Base-by-base conservation (phyloP, 1,140 invertebrate species). In the Helicoverpa armigera region DNA sequence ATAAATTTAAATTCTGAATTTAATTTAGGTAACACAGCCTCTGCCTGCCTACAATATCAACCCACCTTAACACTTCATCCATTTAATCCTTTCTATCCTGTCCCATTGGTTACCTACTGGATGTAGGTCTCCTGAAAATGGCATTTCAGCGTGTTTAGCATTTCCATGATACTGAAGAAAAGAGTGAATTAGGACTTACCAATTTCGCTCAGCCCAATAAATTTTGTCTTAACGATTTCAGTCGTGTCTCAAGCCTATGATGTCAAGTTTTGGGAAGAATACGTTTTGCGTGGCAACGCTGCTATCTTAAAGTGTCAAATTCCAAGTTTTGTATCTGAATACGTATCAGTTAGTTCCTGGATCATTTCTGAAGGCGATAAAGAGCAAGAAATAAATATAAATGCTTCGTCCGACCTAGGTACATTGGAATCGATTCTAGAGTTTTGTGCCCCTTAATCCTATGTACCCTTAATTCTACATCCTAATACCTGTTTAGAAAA, bases 161-260 rank as follows among this genome's bases (percentile, higher is more conserved):
- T 43, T 43, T 9, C 9, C 4, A 43, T 9, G 35, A 43, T 43
- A 7, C 9, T 43, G 35, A 43, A 7, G 35, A 43, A 35, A 43
- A 43, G 35, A 43, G 35, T 43, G 35, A 43, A 43, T 43, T 43
- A 43, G 35, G 9, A 5, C 35, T 43, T 43, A 9, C 35, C 35
- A 43, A 48, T 35, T 35, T 50, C 18, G 2, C 23, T n/a, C 12
- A 53, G 3, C 56, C 61, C 50, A 14, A 75, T 50, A 18, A 14
- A 61, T 9, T 50, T 70, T 60, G 14, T 58, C 1, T 29, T 56
- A 48, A 79, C 18, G 18, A 58, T 85, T 83, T 78, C 95, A 98
- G 98, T 98, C 92, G 97, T 98, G 70, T 97, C 97, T 89, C 98
- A 98, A 93, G 96, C 97, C 83, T 98, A 98, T 95, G 97, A 98